phyloP scores from a whole-genome alignment of 2,888 invertebrate species.

The Aspidapion aeneum region DNA sequence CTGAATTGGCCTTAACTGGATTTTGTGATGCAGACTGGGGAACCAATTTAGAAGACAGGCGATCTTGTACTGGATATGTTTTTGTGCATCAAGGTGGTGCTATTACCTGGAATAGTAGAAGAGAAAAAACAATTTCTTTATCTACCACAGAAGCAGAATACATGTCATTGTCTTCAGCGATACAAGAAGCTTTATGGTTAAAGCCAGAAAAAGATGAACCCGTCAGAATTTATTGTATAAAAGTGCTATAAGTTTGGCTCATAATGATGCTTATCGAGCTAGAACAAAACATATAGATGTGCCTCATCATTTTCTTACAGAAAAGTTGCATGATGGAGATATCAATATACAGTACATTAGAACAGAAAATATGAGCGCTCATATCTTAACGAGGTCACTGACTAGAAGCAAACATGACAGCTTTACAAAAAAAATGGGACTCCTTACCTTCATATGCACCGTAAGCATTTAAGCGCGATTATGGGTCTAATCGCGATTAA shows the following conservation, averaged over 20 bases:
- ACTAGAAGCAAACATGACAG: too few species aligned
- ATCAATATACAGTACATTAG: background rate
- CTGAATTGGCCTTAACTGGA: background rate
- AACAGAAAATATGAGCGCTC: background rate
- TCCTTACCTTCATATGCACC: too few species aligned
- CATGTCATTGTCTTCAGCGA: conserved; percentile 3
- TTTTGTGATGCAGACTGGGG: background rate
- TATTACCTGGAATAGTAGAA: background rate
- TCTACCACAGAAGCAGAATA: conserved; percentile 3
- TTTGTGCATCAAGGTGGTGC: background rate
- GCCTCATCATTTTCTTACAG: background rate
- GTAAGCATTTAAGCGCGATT: too few species aligned
- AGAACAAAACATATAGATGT: background rate
- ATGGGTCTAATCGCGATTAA: too few species aligned
- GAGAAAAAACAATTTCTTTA: background rate
- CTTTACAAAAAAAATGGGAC: too few species aligned
- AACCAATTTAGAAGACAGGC: background rate
- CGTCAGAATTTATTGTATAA: background rate
- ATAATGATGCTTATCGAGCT: background rate
- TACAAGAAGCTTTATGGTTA: background rate
- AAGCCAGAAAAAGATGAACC: background rate
- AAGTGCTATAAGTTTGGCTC: background rate
- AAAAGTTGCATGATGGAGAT: background rate
- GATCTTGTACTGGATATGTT: background rate
- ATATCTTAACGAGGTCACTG: background rate